Conservation (phyloP, 2,797 vertebrate species). For the Sorex maritimensis region DNA sequence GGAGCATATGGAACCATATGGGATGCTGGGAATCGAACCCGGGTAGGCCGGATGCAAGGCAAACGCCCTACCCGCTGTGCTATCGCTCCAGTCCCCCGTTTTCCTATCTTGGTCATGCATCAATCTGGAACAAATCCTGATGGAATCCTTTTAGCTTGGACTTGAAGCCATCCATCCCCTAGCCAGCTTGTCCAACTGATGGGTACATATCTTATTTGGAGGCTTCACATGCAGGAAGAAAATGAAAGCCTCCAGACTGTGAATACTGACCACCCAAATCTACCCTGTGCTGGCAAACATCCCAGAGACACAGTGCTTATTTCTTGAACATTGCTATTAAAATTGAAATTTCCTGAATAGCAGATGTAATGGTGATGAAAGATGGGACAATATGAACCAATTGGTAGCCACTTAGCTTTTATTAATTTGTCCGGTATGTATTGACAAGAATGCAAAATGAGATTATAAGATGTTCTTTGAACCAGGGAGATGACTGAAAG, state of each 20-base stretch:
- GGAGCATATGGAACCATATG: no score
- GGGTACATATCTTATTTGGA: background rate
- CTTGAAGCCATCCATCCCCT: background rate
- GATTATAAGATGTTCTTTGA: background rate
- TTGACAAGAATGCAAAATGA: constrained; percentile 57
- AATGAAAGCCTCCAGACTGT: constrained; percentile 11
- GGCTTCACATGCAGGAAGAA: constrained; percentile 37
- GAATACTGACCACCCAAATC: background rate
- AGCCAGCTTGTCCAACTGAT: background rate
- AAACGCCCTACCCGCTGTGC: no score
- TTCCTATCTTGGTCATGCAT: constrained; percentile 66
- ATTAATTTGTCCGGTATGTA: constrained; percentile 34
- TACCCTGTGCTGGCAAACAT: background rate
- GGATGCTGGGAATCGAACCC: no score
- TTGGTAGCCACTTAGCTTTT: constrained; percentile 6
- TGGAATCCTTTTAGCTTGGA: constrained; percentile 36
- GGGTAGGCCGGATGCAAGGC: no score
- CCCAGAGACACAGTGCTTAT: constrained; percentile 45
- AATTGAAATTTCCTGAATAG: constrained; percentile 34
- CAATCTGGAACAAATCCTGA: constrained; percentile 46
- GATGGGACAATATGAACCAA: constrained; percentile 23
- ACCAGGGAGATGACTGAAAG: no score
- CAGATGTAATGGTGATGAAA: constrained; percentile 13
- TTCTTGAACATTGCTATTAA: constrained; percentile 36
- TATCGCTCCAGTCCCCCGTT: no score